Percentiles rank a stretch among this genome's conserved stretches.
Evolutionary conservation across 92 coral and sea anemone genomes (phyloP).

Genomic region (Paramuricea clavata): DNA sequence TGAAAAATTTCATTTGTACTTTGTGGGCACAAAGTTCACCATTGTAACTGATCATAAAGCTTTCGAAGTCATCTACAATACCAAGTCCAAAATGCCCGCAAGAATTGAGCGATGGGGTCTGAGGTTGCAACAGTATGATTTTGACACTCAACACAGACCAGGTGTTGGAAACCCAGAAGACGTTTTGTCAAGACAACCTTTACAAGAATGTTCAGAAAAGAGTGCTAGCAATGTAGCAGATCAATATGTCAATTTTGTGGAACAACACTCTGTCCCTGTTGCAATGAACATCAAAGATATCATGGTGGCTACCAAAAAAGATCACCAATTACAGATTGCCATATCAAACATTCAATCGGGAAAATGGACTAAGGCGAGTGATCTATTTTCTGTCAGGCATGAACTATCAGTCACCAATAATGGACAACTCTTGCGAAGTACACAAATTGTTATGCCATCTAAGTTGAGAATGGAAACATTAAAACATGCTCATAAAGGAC

Average conservation of each 20-base stretch:
- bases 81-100: conserved; percentile 42
- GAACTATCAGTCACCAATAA: conserved; percentile 26
- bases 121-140: conserved; percentile 51
- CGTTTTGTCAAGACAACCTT: conserved; percentile 50
- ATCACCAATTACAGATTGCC: conserved; percentile 11
- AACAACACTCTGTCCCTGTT: conserved; percentile 33
- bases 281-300: conserved; percentile 31
- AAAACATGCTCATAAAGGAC: conserved; percentile 53
- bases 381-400: too few species aligned
- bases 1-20: conserved; percentile 47
- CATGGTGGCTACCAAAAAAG: conserved; percentile 27
- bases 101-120: conserved; percentile 53
- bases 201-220: neutral
- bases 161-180: conserved; percentile 64
- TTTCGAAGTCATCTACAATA: conserved; percentile 9
- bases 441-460: conserved; percentile 41
- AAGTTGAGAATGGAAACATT: conserved; percentile 50
- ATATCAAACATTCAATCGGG: neutral
- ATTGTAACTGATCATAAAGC: conserved; percentile 29
- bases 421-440: conserved; percentile 34
- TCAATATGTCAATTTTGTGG: conserved; percentile 50
- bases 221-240: conserved; percentile 25
- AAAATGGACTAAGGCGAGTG: conserved; percentile 15
- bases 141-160: conserved; percentile 26
- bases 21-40: conserved; percentile 49